Percentiles rank a stretch among this genome's conserved stretches.
phyloP scores from a whole-genome alignment of 2,797 vertebrate species.

The Acanthurus leucopareius region DNA sequence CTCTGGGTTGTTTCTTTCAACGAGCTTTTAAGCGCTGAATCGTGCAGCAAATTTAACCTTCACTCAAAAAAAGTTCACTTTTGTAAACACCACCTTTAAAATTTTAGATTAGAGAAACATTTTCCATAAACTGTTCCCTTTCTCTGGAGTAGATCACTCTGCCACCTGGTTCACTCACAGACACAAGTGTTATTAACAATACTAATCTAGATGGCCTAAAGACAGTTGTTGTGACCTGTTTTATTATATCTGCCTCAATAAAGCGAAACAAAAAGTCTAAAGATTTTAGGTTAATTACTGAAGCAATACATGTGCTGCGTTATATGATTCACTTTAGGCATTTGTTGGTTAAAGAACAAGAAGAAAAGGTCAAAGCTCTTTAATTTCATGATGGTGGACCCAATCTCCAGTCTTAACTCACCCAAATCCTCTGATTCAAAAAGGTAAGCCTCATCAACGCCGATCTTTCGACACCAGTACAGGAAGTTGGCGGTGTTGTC shows the following conservation, averaged over 20 bases:
- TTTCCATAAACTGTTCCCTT: too few species aligned
- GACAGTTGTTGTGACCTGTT: background rate
- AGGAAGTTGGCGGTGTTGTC: constrained; percentile 99
- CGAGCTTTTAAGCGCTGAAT: too few species aligned
- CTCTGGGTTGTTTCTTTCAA: too few species aligned
- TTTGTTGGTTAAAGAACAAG: background rate
- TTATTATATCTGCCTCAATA: background rate
- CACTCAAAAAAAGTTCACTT: too few species aligned
- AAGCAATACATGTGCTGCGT: background rate
- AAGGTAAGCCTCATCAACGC: constrained; percentile 93
- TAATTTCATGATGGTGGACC: background rate
- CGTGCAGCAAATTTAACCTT: too few species aligned
- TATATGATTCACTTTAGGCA: constrained; percentile 16
- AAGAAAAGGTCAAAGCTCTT: background rate
- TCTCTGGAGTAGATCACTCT: too few species aligned
- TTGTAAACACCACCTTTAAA: too few species aligned
- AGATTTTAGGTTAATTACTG: constrained; percentile 13
- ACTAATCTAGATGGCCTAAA: background rate
- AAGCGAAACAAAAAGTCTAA: constrained; percentile 1
- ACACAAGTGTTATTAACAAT: too few species aligned
- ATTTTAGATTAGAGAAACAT: too few species aligned
- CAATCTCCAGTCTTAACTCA: constrained; percentile 73
- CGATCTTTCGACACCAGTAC: constrained; percentile 96
- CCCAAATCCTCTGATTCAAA: constrained; percentile 99
- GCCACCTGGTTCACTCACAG: too few species aligned